Evolutionary conservation across 2,888 invertebrate species (phyloP).

Genomic region (Aelia acuminata): DNA sequence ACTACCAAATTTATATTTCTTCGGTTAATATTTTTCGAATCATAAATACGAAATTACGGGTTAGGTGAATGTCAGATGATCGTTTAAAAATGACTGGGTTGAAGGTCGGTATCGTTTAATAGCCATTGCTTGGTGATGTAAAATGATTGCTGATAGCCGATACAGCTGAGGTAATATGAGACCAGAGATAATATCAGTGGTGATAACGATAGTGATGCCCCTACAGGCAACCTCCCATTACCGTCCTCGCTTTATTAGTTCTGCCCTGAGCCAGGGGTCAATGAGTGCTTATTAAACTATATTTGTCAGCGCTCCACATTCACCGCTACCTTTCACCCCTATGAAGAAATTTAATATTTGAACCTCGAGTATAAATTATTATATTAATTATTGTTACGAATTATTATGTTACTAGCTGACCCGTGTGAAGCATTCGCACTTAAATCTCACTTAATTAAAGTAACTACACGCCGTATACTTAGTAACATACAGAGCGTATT

Average conservation of each 20-base stretch:
- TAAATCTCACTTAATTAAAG: no score
- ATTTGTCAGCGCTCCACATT: background rate
- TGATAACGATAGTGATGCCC: background rate
- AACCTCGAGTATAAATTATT: no score
- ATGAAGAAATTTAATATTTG: background rate
- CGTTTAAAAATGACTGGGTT: background rate
- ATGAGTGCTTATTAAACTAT: slow-evolving; percentile 8
- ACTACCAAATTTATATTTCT: no score
- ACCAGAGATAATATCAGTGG: background rate
- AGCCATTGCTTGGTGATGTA: background rate
- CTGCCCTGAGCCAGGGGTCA: background rate
- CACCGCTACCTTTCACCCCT: background rate
- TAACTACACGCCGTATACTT: no score
- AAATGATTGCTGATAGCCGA: no score
- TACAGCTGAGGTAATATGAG: background rate
- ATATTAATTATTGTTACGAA: no score
- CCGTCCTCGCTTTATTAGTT: background rate
- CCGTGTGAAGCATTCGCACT: no score
- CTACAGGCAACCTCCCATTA: background rate
- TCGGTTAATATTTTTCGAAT: no score
- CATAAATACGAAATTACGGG: background rate
- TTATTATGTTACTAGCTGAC: no score
- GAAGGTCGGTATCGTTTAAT: background rate
- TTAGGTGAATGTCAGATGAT: background rate
- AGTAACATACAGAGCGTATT: no score